Percentiles rank a stretch among this genome's conserved stretches.
phyloP scores from a whole-genome alignment of 2,113 vertebrate species.

The Ciconia maguari region DNA sequence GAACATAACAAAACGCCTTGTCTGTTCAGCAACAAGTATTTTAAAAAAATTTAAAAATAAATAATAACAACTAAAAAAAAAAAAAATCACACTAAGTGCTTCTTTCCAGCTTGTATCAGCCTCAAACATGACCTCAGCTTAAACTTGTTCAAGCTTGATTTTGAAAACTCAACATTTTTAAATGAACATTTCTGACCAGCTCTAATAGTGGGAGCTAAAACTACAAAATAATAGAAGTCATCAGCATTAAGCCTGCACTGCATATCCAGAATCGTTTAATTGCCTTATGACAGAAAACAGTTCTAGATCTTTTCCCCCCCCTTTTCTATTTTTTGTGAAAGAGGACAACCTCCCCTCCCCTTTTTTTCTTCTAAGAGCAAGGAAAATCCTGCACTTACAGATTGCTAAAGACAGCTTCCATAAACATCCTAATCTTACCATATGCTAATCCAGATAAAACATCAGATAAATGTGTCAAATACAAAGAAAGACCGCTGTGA shows the following conservation, averaged over 20 bases:
- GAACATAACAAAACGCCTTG: not conserved
- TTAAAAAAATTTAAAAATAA: not conserved
- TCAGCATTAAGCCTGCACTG: not conserved
- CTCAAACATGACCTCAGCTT: not conserved
- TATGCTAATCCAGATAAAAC: not conserved
- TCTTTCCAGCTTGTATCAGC: not conserved
- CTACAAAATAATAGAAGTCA: not conserved
- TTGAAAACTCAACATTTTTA: not conserved
- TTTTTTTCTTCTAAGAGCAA: not conserved
- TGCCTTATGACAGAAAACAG: not conserved
- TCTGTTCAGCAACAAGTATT: not conserved
- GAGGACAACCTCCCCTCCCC: rapidly evolving
- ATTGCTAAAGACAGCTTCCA: not conserved
- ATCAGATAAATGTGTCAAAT: not conserved
- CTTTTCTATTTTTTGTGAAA: not conserved
- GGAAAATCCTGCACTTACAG: not conserved
- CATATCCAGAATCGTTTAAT: not conserved
- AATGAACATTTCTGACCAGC: not conserved
- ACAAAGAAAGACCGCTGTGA: not conserved
- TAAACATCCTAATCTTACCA: not conserved
- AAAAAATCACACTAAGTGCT: not conserved
- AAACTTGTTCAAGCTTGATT: not conserved
- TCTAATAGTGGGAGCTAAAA: not conserved
- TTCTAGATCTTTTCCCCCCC: not conserved
- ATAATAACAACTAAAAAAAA: not conserved